Evolutionary conservation across 2,113 vertebrate genomes (phyloP).

Genomic region (Leucoraja erinaceus): DNA sequence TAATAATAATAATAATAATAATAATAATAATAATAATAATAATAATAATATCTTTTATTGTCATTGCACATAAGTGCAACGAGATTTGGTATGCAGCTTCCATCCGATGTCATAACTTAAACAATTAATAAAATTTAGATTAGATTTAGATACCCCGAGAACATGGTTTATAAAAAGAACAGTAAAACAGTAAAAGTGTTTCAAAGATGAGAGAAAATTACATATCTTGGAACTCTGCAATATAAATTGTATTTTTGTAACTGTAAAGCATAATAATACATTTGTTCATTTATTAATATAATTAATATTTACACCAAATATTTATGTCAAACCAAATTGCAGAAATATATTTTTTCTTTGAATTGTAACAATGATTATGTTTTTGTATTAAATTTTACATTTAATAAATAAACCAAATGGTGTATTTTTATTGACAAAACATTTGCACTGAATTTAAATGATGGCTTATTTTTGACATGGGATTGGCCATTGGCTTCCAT

Average conservation of each 20-base stretch:
- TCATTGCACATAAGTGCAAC: too few species aligned
- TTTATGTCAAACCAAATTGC: background rate
- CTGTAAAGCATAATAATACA: background rate
- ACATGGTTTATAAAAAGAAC: too few species aligned
- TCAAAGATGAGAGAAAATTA: background rate
- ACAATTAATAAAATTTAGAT: too few species aligned
- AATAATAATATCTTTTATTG: too few species aligned
- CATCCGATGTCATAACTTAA: too few species aligned
- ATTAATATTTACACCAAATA: background rate
- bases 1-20: too few species aligned
- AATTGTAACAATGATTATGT: background rate
- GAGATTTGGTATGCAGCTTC: too few species aligned
- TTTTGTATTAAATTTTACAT: slow-evolving; percentile 7
- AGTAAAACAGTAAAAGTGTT: too few species aligned
- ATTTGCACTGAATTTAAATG: background rate
- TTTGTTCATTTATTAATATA: background rate
- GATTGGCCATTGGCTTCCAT: too few species aligned
- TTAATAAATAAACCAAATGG: background rate
- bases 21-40: too few species aligned
- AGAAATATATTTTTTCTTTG: background rate
- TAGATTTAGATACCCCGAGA: too few species aligned
- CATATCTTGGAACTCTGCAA: background rate
- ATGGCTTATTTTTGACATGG: too few species aligned
- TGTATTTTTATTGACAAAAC: background rate
- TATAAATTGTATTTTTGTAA: background rate